Percentiles rank a stretch among this genome's conserved stretches.
phyloP scores from a whole-genome alignment of 2,797 vertebrate genomes.

The Darevskia mixta region DNA sequence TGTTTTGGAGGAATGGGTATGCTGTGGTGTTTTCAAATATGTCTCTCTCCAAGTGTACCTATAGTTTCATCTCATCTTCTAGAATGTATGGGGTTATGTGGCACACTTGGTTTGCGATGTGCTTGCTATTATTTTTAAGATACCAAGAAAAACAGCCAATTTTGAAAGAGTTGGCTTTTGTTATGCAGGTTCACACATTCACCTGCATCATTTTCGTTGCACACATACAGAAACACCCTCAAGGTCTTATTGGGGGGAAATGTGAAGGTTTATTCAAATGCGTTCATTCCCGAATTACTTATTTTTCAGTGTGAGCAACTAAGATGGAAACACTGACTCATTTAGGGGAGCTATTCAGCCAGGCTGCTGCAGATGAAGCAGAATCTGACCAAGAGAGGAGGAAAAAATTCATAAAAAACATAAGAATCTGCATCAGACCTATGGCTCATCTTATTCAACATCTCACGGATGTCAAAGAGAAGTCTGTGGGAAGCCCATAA shows the following conservation, averaged over 20 bases:
- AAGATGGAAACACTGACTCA: not conserved
- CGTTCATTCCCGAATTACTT: not conserved
- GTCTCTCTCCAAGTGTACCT: too few species aligned
- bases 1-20: too few species aligned
- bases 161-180: not conserved
- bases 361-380: not conserved
- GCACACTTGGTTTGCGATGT: too few species aligned
- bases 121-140: not conserved
- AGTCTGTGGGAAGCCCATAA: too few species aligned
- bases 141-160: not conserved
- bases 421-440: not conserved
- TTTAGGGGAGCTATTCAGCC: not conserved
- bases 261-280: not conserved
- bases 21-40: too few species aligned
- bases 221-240: not conserved
- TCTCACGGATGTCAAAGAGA: too few species aligned
- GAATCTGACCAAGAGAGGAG: not conserved
- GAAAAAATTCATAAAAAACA: not conserved
- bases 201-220: not conserved
- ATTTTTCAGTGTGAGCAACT: not conserved
- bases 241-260: not conserved
- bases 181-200: not conserved
- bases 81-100: too few species aligned
- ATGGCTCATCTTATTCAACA: too few species aligned
- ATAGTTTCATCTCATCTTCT: too few species aligned